A percentile compares a stretch with the other conserved stretches of the same genome.
phyloP scores from a whole-genome alignment of 1,140 invertebrate genomes.

The Phymastichus coffea region DNA sequence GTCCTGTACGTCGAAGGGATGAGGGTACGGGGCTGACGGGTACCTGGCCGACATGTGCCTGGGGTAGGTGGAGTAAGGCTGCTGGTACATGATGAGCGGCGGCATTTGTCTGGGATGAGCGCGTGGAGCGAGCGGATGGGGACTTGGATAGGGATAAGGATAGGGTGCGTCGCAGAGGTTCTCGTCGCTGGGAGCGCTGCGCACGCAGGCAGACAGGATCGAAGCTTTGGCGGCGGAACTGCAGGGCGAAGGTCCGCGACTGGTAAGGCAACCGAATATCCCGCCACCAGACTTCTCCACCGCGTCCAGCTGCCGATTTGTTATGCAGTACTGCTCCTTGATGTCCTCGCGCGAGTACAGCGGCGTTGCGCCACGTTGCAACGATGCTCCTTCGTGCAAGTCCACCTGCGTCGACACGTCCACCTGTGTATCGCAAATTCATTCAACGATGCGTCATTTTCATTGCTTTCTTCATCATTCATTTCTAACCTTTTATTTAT shows the following conservation, averaged over 20 bases:
- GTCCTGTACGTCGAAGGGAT: neutral
- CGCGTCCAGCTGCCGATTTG: slow-evolving; percentile 81
- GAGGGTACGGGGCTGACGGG: slow-evolving; percentile 47
- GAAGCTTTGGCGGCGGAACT: slow-evolving; percentile 65
- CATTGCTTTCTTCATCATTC: too few species aligned
- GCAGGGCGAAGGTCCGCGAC: slow-evolving; percentile 53
- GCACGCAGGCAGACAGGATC: slow-evolving; percentile 81
- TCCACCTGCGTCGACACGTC: slow-evolving; percentile 57
- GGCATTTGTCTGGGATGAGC: slow-evolving; percentile 45
- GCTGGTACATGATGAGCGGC: slow-evolving; percentile 47
- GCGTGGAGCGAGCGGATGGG: neutral
- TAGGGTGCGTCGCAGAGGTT: slow-evolving; percentile 79
- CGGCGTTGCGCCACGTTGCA: slow-evolving; percentile 59
- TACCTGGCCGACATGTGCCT: slow-evolving; percentile 60
- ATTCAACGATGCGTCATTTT: too few species aligned
- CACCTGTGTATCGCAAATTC: slow-evolving; percentile 38
- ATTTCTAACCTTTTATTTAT: too few species aligned
- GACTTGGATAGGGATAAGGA: slow-evolving; percentile 61
- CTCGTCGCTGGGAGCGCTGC: slow-evolving; percentile 81
- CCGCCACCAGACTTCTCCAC: slow-evolving; percentile 75
- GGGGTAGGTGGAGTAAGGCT: slow-evolving; percentile 49
- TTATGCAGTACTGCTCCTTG: slow-evolving; percentile 89
- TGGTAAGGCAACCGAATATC: slow-evolving; percentile 82
- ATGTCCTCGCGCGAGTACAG: slow-evolving; percentile 89
- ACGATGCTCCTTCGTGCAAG: slow-evolving; percentile 46